Conservation (phyloP, 2,797 vertebrate species). For the Mormyrus proboscirostris region DNA sequence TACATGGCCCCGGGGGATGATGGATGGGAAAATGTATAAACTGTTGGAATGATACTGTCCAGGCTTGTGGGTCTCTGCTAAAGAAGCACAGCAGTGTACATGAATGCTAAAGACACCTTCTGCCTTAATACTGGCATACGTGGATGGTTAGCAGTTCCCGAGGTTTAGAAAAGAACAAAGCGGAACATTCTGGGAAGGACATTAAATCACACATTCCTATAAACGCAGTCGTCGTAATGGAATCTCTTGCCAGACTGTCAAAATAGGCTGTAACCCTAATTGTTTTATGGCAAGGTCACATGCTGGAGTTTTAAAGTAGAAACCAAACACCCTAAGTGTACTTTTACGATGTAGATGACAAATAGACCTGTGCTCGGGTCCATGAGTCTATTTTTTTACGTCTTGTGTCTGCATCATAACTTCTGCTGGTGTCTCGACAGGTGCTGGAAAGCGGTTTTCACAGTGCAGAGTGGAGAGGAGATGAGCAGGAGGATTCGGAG, state of each 20-base stretch:
- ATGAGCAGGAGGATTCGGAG: constrained; percentile 43
- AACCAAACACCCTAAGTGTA: not conserved
- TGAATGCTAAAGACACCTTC: not conserved
- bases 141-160: not conserved
- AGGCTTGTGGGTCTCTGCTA: not conserved
- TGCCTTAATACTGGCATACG: not conserved
- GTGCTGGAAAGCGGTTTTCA: constrained; percentile 64
- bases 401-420: constrained; percentile 25
- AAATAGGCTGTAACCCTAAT: not conserved
- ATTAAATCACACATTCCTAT: not conserved
- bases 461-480: constrained; percentile 54
- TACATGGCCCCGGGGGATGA: not conserved
- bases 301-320: not conserved
- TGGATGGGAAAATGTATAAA: not conserved
- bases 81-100: not conserved
- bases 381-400: not conserved
- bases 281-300: not conserved
- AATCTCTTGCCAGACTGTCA: not conserved
- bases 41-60: not conserved
- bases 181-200: not conserved
- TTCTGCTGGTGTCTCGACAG: constrained; percentile 64
- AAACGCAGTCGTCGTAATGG: not conserved
- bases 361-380: not conserved
- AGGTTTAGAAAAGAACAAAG: not conserved
- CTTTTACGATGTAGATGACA: not conserved